Evolutionary conservation across 2,888 invertebrate species (phyloP).

Genomic region (Drosophila pegasa): DNA sequence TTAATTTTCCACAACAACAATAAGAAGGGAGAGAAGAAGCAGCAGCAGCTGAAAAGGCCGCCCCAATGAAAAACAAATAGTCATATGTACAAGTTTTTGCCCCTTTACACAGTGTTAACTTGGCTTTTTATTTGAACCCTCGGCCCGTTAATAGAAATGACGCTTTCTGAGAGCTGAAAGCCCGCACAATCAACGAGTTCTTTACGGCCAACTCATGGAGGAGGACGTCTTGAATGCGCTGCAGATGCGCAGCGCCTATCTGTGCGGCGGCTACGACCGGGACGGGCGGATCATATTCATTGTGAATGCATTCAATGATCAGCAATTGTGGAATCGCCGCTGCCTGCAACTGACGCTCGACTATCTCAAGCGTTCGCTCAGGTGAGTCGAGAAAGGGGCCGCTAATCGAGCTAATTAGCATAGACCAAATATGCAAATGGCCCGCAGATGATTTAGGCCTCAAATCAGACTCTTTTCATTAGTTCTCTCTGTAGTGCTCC

Average conservation of each 20-base stretch:
- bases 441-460: slow-evolving; percentile 59
- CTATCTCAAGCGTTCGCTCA: slow-evolving; percentile 84
- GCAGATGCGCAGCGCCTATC: slow-evolving; percentile 87
- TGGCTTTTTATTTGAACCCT: slow-evolving; percentile 6
- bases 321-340: slow-evolving; percentile 85
- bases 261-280: slow-evolving; percentile 89
- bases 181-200: slow-evolving; percentile 37
- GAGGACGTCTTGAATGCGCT: slow-evolving; percentile 87
- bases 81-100: slow-evolving; percentile 36
- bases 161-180: slow-evolving; percentile 30
- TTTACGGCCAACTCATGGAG: slow-evolving; percentile 84
- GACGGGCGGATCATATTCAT: slow-evolving; percentile 88
- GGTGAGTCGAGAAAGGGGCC: slow-evolving; percentile 76
- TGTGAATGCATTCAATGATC: slow-evolving; percentile 87
- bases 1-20: slow-evolving; percentile 61
- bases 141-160: slow-evolving; percentile 52
- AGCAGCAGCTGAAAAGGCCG: slow-evolving; percentile 17
- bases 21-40: slow-evolving; percentile 7
- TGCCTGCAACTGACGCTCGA: slow-evolving; percentile 83
- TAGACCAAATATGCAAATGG: slow-evolving; percentile 67
- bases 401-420: slow-evolving; percentile 61
- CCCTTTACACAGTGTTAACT: slow-evolving; percentile 26
- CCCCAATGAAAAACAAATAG: slow-evolving; percentile 51
- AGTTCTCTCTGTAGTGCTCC: slow-evolving; percentile 25
- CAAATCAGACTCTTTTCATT: slow-evolving; percentile 58